Base-by-base conservation (phyloP, 2,113 vertebrate genomes). In the Oncorhynchus clarkii region DNA sequence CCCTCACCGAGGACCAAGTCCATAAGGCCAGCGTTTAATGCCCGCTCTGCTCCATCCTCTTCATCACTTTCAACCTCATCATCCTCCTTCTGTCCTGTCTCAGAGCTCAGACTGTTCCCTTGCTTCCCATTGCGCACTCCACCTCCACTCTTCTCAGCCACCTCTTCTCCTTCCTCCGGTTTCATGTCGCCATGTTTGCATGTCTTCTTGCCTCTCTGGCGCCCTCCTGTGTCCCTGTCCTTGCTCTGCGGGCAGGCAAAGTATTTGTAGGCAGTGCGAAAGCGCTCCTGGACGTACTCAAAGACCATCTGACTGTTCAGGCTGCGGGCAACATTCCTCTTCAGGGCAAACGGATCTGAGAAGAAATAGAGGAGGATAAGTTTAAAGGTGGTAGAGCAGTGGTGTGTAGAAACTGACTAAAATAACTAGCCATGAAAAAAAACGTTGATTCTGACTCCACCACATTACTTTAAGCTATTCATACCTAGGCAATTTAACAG, bases 231-330 rank as follows among this genome's bases (percentile, higher is more conserved):
- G 82, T 89, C 92, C 85, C 88, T 88, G 82, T 91, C 92, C 81
- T 92, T 94, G 82, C 86, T 96, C 89, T 99, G 98, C 71, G 96
- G 97, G 86, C 96, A 96, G 5, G 98, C 98, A 82, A 99, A 99
- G 91, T 99, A 99, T 70, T 95, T 96, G 91, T 99, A 99, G 0
- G 98, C 96, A 29, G 93, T 93, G 69, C 97, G 95, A 89, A 99
- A 97, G 73, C 98, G 94, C 88, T 99, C 98, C 92, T 97, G 95
- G 88, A 99, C 95, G 92, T 99, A 99, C 88, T 99, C 98, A 59
- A 97, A 99, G 70, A 99, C 98, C 96, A 99, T 97, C 87, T 99
- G 98, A 92, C 97, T 99, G 91, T 99, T 99, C 76, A 99, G 92
- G 87, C 98, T 99, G 51, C 98, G 95, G 59, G 97, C 98, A 81